Percentiles rank a stretch among this genome's conserved stretches.
Conservation (phyloP, 2,888 invertebrate species). For the Drosophila bunnanda region DNA sequence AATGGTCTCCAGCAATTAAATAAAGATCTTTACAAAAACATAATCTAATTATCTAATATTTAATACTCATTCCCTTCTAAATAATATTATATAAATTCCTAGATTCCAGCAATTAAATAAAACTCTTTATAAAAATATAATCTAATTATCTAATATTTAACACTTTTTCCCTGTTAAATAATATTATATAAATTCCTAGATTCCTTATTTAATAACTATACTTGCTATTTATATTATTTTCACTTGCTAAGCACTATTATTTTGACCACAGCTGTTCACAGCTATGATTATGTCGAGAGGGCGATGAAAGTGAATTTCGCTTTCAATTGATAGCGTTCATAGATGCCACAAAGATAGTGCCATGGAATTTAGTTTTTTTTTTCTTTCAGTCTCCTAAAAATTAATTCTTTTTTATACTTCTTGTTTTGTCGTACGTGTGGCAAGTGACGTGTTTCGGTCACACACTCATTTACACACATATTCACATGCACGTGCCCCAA, state of each 20-base stretch:
- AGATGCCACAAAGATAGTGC: constrained; percentile 14
- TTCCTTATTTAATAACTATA: neutral
- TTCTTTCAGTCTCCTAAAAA: neutral
- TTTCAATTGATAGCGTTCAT: constrained; percentile 63
- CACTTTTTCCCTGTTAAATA: neutral
- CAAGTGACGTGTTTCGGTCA: constrained; percentile 36
- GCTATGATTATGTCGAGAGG: constrained; percentile 6
- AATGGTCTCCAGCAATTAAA: neutral
- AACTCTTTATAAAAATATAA: neutral
- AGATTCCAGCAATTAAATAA: too few relatives aligned
- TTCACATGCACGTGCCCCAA: constrained; percentile 41
- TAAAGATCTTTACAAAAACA: neutral
- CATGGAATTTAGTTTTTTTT: constrained; percentile 9
- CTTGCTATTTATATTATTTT: neutral
- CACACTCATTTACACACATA: constrained; percentile 7
- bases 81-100: too few relatives aligned
- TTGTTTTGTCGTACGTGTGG: constrained; percentile 8
- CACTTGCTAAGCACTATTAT: neutral
- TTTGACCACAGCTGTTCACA: neutral
- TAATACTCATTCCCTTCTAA: too few relatives aligned
- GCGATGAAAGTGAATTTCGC: constrained; percentile 52
- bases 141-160: neutral
- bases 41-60: neutral
- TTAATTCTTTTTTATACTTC: neutral
- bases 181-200: too few relatives aligned